Evolutionary conservation across 2,113 vertebrate genomes (phyloP), one percentile per base, ranked within the genome.

Genomic region (Stigmatopora nigra): DNA sequence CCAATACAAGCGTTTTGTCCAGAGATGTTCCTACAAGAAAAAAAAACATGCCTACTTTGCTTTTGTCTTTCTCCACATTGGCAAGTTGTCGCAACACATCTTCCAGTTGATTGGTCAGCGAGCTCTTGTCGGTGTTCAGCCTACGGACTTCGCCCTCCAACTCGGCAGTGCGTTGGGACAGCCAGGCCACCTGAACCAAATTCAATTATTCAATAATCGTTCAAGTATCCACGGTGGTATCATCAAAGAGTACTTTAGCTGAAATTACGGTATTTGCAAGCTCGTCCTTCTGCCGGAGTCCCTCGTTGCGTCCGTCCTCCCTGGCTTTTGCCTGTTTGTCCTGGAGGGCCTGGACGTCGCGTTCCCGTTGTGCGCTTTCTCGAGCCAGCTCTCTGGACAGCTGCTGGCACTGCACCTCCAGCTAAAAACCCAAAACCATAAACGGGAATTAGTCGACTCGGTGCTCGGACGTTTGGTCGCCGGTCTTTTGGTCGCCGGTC

Each of bases 391-490:
- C 94, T 58, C 80, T 92, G 84, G 85, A 91, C 70, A 98, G 57
- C 73, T 95, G 93, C 63, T 95, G 92, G 84, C 91, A 93, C 67
- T 93, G 90, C 56, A 94, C 90, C 65, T 93, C 73, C 69, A 90
- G 90, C 96, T 98, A 83, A 63, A 38, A 10, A 74, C 13, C 9
- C 47, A 68, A 2, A 67, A 25, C 63, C n/a, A 45, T 31, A 31
- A 44, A 64, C 5, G 52, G 13, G n/a, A 1, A 2, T 1, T 3
- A 67, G 17, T 61, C 19, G 7, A 8, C 9, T 17, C 5, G 15
- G 2, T 20, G n/a, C n/a, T n/a, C n/a, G n/a, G n/a, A n/a, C n/a
- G n/a, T n/a, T n/a, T n/a, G n/a, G n/a, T n/a, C n/a, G n/a, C n/a
- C n/a, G n/a, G n/a, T n/a, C n/a, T n/a, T n/a, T n/a, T n/a, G n/a